Evolutionary conservation across 2,113 vertebrate genomes (phyloP), one percentile per base, ranked within the genome.

Genomic region (Trogon melanurus): DNA sequence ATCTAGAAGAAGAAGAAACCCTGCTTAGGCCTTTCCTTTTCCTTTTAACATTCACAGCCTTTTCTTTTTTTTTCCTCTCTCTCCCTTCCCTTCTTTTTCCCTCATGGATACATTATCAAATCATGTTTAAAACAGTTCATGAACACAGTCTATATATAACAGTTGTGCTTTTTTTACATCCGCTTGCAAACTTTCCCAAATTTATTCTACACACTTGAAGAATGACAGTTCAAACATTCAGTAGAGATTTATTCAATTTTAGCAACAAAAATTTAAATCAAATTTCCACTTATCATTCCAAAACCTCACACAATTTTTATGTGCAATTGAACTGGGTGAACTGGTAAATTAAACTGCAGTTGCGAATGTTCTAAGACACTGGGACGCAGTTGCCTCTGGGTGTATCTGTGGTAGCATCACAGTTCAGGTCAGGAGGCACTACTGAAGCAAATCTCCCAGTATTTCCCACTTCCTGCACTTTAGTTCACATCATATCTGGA

Each of bases 401-500:
- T 93, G 22, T 72, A 91, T n/a, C 69, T 61, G 73, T 81, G 64
- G 80, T 27, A 92, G 58, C 38, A 53, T 87, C 83, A 60, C 38
- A 91, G 73, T 81, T 93, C 57, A 84, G 48, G 91, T 84, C 38
- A 75, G 70, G 80, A 94, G 70, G 45, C 44, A 72, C 38, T 65
- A 61, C 41, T 61, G 57, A 84, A 91, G 53, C 29, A 96, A 91
- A 91, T 84, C 23, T 95, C 84, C 61, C 61, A 89, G 70, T 22
- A 72, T 76, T 65, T 93, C 73, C 84, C 70, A 56, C 69, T 95
- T 92, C 80, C 76, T 95, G 70, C 70, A 67, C 91, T 95, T 97
- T 79, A 57, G n/a, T 89, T 95, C 94, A 87, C 80, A 95, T 94
- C 65, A 61, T 29, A 71, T 79, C 91, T 78, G 78, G 91, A 96